phyloP scores from a whole-genome alignment of 1,140 invertebrate genomes.

The Meteorus sp. region DNA sequence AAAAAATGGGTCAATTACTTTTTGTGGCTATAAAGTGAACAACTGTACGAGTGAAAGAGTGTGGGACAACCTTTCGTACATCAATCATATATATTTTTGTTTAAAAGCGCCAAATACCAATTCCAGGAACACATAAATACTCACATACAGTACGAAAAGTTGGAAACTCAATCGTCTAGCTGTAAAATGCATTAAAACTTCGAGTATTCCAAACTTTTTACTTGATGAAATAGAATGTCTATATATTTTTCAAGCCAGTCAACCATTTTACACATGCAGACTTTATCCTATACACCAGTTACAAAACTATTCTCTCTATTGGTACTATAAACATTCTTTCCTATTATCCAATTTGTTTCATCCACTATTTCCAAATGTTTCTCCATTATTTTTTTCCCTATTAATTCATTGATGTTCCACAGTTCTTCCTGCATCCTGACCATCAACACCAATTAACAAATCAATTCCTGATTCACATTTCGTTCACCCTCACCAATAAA shows the following conservation, averaged over 20 bases:
- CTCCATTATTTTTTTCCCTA: too few relatives aligned
- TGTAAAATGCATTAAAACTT: slow-evolving; percentile 20
- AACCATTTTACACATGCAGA: background rate
- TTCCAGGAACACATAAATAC: slow-evolving; percentile 3
- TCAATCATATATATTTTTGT: slow-evolving; percentile 26
- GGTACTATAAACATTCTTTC: background rate
- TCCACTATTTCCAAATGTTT: too few relatives aligned
- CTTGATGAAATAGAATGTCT: slow-evolving; percentile 6
- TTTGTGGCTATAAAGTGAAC: background rate
- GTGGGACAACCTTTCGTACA: background rate
- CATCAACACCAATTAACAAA: too few relatives aligned
- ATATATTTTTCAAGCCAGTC: too few relatives aligned
- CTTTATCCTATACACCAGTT: background rate
- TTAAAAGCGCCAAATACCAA: too few relatives aligned
- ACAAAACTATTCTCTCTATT: too few relatives aligned
- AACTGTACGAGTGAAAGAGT: background rate
- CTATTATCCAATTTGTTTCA: too few relatives aligned
- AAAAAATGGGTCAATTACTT: slow-evolving; percentile 23
- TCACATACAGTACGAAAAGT: slow-evolving; percentile 16
- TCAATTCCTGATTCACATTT: slow-evolving; percentile 1
- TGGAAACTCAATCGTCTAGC: slow-evolving; percentile 22
- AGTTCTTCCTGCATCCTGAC: too few relatives aligned
- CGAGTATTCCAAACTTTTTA: slow-evolving; percentile 7
- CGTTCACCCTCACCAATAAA: slow-evolving; percentile 6
- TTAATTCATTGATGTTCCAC: too few relatives aligned